A percentile compares a stretch with the other conserved stretches of the same genome.
Evolutionary conservation across 1,140 invertebrate genomes (phyloP).

Genomic region (Drosophila bipectinata): DNA sequence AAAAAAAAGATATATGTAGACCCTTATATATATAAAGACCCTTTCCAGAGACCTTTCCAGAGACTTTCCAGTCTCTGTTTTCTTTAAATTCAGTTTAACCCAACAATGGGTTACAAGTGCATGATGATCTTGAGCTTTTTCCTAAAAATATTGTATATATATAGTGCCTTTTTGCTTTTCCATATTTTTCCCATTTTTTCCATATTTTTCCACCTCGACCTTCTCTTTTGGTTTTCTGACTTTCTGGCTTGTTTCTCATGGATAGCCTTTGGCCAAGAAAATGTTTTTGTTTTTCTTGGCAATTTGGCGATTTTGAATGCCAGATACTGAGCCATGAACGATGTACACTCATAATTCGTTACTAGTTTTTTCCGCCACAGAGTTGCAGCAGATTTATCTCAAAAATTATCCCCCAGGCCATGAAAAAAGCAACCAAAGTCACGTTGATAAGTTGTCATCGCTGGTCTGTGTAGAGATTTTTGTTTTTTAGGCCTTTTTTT

Average conservation of each 20-base stretch:
- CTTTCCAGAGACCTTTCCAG: too few relatives aligned
- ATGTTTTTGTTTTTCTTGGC: constrained; percentile 51
- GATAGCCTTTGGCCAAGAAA: constrained; percentile 43
- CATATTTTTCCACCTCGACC: constrained; percentile 38
- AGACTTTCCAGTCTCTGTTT: too few relatives aligned
- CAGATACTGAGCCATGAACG: constrained; percentile 58
- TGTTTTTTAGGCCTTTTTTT: constrained; percentile 3
- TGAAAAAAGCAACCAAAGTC: constrained; percentile 43
- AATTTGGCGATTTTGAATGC: constrained; percentile 70
- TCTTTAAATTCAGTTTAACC: background rate
- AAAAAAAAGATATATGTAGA: too few relatives aligned
- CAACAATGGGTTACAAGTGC: background rate
- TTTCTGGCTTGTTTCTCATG: background rate
- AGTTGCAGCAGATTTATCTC: constrained; percentile 59
- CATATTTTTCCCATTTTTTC: constrained; percentile 3
- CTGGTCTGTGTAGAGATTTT: background rate
- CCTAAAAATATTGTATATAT: background rate
- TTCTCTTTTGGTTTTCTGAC: constrained; percentile 29
- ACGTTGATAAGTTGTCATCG: constrained; percentile 56
- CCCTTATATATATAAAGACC: too few relatives aligned
- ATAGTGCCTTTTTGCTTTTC: constrained; percentile 1
- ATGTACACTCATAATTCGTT: constrained; percentile 60
- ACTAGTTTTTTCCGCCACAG: constrained; percentile 15
- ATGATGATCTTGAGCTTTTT: background rate
- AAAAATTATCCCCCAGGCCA: constrained; percentile 36